Conservation (phyloP, 2,888 invertebrate genomes). For the Terebella lapidaria region DNA sequence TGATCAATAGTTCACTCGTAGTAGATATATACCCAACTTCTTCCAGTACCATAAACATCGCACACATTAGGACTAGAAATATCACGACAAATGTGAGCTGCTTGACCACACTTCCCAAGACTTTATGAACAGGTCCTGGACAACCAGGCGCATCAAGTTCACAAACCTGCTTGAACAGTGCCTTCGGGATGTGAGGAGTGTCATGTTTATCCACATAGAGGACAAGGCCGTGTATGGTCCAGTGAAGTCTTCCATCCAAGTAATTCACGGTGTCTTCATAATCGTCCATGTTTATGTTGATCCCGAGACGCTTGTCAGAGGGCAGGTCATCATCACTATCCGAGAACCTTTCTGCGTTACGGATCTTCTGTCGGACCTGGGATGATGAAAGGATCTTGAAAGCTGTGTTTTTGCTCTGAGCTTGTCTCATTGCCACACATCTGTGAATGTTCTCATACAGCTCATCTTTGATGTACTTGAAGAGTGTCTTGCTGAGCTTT, state of each 20-base stretch:
- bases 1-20: conserved; percentile 46
- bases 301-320: neutral
- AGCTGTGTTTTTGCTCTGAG: conserved; percentile 42
- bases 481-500: conserved; percentile 40
- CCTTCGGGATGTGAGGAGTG: conserved; percentile 43
- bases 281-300: too few species aligned
- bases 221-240: conserved; percentile 21
- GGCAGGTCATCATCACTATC: conserved; percentile 11
- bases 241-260: conserved; percentile 20
- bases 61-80: conserved; percentile 45
- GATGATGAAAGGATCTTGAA: conserved; percentile 30
- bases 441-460: conserved; percentile 38
- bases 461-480: conserved; percentile 41
- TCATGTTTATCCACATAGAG: conserved; percentile 31
- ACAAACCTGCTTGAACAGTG: conserved; percentile 42
- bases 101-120: conserved; percentile 39
- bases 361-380: conserved; percentile 24
- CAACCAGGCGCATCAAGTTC: conserved; percentile 44
- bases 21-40: conserved; percentile 41
- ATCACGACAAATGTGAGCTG: conserved; percentile 45
- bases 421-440: conserved; percentile 38
- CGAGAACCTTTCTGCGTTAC: conserved; percentile 2
- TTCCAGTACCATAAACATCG: conserved; percentile 47
- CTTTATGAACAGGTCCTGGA: conserved; percentile 47
- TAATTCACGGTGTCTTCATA: conserved; percentile 23